phyloP scores from a whole-genome alignment of 1,140 invertebrate species.

The Propsilocerus akamusi region DNA sequence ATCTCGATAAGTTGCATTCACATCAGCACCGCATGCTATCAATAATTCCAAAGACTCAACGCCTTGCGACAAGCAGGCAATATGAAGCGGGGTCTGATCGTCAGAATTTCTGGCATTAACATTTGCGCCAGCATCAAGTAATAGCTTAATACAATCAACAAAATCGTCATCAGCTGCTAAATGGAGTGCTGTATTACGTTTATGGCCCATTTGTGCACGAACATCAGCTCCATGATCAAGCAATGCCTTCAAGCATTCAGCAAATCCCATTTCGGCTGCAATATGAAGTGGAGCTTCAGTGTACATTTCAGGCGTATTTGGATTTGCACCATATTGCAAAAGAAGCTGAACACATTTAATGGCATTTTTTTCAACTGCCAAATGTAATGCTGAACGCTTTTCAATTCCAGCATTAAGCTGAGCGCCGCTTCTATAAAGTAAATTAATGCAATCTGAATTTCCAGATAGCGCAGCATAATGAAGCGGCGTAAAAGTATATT shows the following conservation, averaged over 20 bases:
- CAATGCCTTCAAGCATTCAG: constrained; percentile 43
- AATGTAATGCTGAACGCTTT: constrained; percentile 45
- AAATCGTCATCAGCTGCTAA: constrained; percentile 64
- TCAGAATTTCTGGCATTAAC: constrained; percentile 44
- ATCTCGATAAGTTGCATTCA: constrained; percentile 41
- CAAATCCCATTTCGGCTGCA: constrained; percentile 50
- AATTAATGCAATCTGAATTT: constrained; percentile 31
- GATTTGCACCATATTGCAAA: constrained; percentile 46
- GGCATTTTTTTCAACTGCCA: constrained; percentile 49
- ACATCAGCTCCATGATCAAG: constrained; percentile 55
- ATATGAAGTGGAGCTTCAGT: constrained; percentile 71
- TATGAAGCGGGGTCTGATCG: constrained; percentile 56
- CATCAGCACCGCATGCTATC: constrained; percentile 37
- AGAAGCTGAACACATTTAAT: constrained; percentile 45
- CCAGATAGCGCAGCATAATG: constrained; percentile 53
- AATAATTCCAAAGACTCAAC: constrained; percentile 47
- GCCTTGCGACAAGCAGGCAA: constrained; percentile 57
- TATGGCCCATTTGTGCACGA: constrained; percentile 43
- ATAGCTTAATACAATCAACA: constrained; percentile 42
- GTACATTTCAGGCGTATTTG: constrained; percentile 57
- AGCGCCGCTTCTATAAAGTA: constrained; percentile 41
- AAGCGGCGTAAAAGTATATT: constrained; percentile 45
- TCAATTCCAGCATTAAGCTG: constrained; percentile 54
- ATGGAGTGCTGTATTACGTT: constrained; percentile 54
- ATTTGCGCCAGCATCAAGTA: constrained; percentile 51